Evolutionary conservation across 2,113 vertebrate genomes (phyloP).

Genomic region (Heterocephalus glaber): DNA sequence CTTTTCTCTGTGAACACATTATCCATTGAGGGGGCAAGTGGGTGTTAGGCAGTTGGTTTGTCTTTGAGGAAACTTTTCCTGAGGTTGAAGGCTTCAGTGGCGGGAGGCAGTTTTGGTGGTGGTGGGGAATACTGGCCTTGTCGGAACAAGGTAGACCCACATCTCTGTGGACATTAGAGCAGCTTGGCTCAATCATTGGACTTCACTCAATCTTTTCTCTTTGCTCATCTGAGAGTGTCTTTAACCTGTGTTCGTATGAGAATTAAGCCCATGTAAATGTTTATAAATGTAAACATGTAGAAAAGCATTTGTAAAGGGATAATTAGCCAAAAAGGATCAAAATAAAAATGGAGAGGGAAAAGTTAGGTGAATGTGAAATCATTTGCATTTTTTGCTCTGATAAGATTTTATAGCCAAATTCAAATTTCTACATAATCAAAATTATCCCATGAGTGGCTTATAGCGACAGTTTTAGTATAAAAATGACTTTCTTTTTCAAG

Average conservation of each 20-base stretch:
- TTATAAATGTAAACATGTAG: background rate
- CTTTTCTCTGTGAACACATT: background rate
- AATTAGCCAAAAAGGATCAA: background rate
- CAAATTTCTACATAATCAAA: constrained; percentile 19
- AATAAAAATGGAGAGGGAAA: background rate
- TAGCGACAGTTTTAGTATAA: background rate
- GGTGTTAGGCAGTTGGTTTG: background rate
- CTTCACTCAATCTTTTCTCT: background rate
- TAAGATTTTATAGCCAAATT: background rate
- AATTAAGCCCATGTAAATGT: background rate
- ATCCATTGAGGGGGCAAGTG: background rate
- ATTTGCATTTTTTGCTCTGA: constrained; percentile 8
- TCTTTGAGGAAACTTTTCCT: background rate
- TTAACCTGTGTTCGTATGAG: background rate
- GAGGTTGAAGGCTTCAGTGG: background rate
- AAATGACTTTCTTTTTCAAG: background rate
- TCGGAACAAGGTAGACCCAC: background rate
- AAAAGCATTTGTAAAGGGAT: background rate
- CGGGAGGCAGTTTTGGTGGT: background rate
- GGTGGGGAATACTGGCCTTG: background rate
- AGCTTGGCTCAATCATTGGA: background rate
- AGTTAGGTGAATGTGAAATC: constrained; percentile 16
- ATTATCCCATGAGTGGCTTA: background rate
- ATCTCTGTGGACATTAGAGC: background rate
- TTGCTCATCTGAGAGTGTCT: background rate